These are phyloP conservation scores for Danionella dracula DNA, from an alignment of 2,797 vertebrate species.

Conservation along the genomic window DNA sequence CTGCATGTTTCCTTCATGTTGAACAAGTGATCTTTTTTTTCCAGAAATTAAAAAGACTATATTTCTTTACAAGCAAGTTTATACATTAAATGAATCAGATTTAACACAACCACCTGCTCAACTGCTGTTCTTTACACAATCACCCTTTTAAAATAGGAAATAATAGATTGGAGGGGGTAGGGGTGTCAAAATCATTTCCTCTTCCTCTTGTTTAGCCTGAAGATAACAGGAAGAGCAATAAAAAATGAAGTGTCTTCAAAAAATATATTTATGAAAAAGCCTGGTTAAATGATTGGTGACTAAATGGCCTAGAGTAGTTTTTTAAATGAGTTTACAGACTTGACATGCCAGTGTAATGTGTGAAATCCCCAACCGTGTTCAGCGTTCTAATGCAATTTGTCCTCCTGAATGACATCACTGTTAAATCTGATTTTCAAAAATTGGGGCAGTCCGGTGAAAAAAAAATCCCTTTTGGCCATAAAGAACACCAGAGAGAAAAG, in stretches of 20 bases:
- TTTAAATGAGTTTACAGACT: constrained; percentile 10
- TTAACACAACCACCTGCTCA: constrained; percentile 19
- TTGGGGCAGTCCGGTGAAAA: constrained; percentile 11
- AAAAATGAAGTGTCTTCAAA: constrained; percentile 61
- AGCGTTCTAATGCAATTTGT: neutral
- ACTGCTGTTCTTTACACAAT: constrained; percentile 48
- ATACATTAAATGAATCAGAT: no score
- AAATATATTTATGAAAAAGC: constrained; percentile 44
- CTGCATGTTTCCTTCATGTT: no score
- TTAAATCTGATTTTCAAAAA: constrained; percentile 15
- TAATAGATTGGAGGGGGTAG: constrained; percentile 22
- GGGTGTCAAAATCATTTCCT: constrained; percentile 51
- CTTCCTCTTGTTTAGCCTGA: constrained; percentile 61
- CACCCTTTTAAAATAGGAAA: constrained; percentile 48
- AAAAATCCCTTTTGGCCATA: neutral
- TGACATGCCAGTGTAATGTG: constrained; percentile 7
- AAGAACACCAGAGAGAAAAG: neutral
- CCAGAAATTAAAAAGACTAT: no score
- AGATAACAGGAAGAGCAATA: constrained; percentile 61
- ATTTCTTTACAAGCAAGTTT: no score
- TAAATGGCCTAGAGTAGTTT: no score
- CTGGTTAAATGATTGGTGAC: no score
- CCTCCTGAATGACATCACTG: constrained; percentile 17
- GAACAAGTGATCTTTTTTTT: no score
- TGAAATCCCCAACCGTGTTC: constrained; percentile 5